phyloP scores from a whole-genome alignment of 2,888 invertebrate species.

The Liopterus haemorrhoidalis region DNA sequence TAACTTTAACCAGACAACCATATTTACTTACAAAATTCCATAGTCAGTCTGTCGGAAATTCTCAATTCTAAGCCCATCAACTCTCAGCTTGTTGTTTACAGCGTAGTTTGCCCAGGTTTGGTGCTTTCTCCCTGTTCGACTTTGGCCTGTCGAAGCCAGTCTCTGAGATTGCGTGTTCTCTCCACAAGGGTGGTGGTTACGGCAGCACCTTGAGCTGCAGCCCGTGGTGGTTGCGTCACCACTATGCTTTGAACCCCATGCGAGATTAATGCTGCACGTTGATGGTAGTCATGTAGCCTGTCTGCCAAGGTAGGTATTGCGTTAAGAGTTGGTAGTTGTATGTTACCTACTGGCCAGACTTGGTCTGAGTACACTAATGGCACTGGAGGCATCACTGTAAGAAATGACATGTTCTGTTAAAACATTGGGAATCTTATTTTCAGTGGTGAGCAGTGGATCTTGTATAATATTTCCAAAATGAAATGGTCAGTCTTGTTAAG shows the following conservation, averaged over 20 bases:
- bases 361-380: slow-evolving; percentile 53
- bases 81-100: too few relatives aligned
- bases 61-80: too few relatives aligned
- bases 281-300: slow-evolving; percentile 52
- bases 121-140: slow-evolving; percentile 35
- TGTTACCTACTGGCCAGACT: slow-evolving; percentile 47
- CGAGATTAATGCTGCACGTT: slow-evolving; percentile 47
- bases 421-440: too few relatives aligned
- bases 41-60: too few relatives aligned
- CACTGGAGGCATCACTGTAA: slow-evolving; percentile 43
- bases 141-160: slow-evolving; percentile 58
- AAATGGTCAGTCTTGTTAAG: too few relatives aligned
- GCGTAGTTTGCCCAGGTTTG: slow-evolving; percentile 38
- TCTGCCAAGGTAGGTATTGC: slow-evolving; percentile 49
- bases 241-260: slow-evolving; percentile 47
- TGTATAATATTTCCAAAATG: too few relatives aligned
- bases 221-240: slow-evolving; percentile 42
- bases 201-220: slow-evolving; percentile 46
- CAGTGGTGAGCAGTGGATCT: too few relatives aligned
- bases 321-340: slow-evolving; percentile 40
- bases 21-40: too few relatives aligned
- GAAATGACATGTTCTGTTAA: slow-evolving; percentile 1
- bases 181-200: slow-evolving; percentile 57
- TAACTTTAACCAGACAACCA: too few relatives aligned
- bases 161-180: slow-evolving; percentile 58